A percentile compares a stretch with the other conserved stretches of the same genome.
Evolutionary conservation across 2,113 vertebrate genomes (phyloP).

Genomic region (Condylura cristata): DNA sequence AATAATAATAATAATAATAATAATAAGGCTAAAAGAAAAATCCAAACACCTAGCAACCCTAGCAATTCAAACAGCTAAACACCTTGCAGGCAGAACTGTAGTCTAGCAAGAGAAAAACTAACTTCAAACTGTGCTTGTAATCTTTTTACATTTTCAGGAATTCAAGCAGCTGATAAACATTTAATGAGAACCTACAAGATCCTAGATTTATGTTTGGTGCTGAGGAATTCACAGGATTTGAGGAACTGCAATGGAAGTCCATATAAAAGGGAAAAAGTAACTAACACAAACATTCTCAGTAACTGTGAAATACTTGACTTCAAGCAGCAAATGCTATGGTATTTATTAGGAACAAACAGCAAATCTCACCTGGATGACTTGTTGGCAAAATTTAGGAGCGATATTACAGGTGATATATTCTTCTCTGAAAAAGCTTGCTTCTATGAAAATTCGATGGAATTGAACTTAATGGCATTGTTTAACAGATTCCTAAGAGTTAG

Average conservation of each 20-base stretch:
- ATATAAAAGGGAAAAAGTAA: not conserved
- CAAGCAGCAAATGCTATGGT: not conserved
- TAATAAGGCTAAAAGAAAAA: too few relatives aligned
- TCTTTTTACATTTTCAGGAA: constrained; percentile 29
- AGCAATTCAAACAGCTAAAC: not conserved
- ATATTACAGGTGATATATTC: not conserved
- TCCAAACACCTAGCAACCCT: not conserved
- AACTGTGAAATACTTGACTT: constrained; percentile 6
- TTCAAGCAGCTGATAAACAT: constrained; percentile 28
- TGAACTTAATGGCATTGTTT: not conserved
- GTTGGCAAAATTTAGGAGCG: not conserved
- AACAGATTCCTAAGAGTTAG: not conserved
- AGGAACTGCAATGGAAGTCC: not conserved
- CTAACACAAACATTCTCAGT: not conserved
- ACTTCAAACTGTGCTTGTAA: constrained; percentile 47
- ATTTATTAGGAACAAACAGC: not conserved
- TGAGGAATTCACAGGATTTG: not conserved
- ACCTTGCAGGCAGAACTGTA: not conserved
- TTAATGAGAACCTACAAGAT: constrained; percentile 16
- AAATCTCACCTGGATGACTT: not conserved
- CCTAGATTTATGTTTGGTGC: not conserved
- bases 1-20: too few relatives aligned
- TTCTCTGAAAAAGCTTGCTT: not conserved
- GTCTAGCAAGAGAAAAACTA: not conserved
- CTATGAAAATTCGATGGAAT: not conserved